Base-by-base conservation (phyloP, 2,113 vertebrate genomes). In the Camelus bactrianus region DNA sequence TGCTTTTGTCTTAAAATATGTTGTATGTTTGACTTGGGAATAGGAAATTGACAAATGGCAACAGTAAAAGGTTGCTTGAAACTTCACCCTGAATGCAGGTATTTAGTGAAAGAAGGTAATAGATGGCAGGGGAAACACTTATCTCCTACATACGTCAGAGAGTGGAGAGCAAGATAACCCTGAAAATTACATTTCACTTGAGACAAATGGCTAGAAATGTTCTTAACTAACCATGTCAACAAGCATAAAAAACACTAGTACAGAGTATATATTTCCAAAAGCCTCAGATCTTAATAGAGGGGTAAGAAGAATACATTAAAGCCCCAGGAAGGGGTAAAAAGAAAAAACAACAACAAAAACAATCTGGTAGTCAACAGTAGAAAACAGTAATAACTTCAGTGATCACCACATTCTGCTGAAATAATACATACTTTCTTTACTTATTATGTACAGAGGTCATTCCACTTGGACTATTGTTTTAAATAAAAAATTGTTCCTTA, bases 141-240 rank as follows among this genome's bases (percentile, higher is more conserved):
- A 65, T 67, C 26, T 65, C 73, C 11, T 46, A 26, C 2, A 6
- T 10, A 32, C 12, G 17, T 54, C 67, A 80, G 1, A 46, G 24
- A 89, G 54, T 12, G 28, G 26, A 89, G 50, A 89, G 58, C 2
- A 32, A 81, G 19, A 73, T 2, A 56, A 60, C 17, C 30, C 30
- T 92, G 56, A 80, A 83, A 89, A 54, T 80, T 52, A 60, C 3
- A 42, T 93, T 24, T 67, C 35, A 95, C 77, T 84, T 79, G 62
- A 96, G 8, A 52, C 2, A 46, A 73, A 56, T 81, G n/a, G 83
- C 20, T 67, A 0, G 0, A 81, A 54, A 83, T 15, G 85, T 94
- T 52, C 46, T 64, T 81, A 89, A 19, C 26, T 82, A 83, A 42
- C 2, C 75, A 65, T 52, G 20, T 8, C 56, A 75, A 42, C 30